Conservation (phyloP, 2,888 invertebrate genomes). For the Erannis defoliaria region DNA sequence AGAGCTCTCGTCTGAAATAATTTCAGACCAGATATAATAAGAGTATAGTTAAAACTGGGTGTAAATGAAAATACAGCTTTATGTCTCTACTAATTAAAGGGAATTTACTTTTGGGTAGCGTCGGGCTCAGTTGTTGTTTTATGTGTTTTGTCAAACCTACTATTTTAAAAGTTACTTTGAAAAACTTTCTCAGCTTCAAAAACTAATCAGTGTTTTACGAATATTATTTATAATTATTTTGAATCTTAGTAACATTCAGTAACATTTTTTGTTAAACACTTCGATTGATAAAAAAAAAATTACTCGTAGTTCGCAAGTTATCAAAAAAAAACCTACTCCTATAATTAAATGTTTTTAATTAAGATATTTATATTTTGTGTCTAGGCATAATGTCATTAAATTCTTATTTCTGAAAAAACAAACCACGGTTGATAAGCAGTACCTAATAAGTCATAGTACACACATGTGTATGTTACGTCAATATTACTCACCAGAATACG, state of each 20-base stretch:
- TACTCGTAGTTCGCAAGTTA: too few species aligned
- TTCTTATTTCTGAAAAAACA: not conserved
- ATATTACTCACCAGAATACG: slow-evolving; percentile 18
- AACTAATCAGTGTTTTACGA: too few species aligned
- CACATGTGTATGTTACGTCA: slow-evolving; percentile 18
- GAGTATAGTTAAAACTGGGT: slow-evolving; percentile 55
- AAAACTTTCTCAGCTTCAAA: not conserved
- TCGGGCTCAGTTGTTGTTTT: slow-evolving; percentile 12
- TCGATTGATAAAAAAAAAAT: too few species aligned
- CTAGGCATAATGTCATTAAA: too few species aligned
- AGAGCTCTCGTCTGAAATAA: slow-evolving; percentile 84
- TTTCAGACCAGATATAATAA: slow-evolving; percentile 78
- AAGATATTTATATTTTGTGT: too few species aligned
- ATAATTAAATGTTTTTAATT: too few species aligned
- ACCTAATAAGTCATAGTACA: slow-evolving; percentile 15
- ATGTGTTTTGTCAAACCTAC: not conserved
- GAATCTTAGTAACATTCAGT: too few species aligned
- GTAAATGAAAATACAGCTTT: slow-evolving; percentile 54
- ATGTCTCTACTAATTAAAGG: slow-evolving; percentile 55
- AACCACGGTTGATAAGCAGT: not conserved
- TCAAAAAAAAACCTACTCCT: too few species aligned
- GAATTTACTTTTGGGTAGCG: slow-evolving; percentile 40
- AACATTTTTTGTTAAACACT: too few species aligned
- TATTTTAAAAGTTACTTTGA: too few species aligned
- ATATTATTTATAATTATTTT: too few species aligned